Evolutionary conservation across 2,888 invertebrate species (phyloP), one percentile per base, ranked within the genome.

Genomic region (Euzophera pinguis): DNA sequence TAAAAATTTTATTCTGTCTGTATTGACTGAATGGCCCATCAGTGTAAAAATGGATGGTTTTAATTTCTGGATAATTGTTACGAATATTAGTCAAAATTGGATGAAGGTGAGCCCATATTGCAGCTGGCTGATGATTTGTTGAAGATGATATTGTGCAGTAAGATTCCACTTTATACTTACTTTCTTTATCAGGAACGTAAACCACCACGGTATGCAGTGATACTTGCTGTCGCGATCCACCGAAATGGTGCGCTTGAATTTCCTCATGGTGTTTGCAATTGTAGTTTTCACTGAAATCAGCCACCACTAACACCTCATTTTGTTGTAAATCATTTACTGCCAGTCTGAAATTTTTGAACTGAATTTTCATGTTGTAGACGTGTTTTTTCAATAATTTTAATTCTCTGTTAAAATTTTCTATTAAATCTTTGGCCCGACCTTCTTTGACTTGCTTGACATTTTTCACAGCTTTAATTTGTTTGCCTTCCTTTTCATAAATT

Each of bases 221-320:
- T 14, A 53, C 22, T 49, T 49, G 53, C 32, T 41, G 10, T 9
- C 54, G 35, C n/a, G 42, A 45, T 7, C 54, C 54, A 13, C 51
- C 54, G 48, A 54, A 54, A 52, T 53, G 53, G 32, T 38, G 45
- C 29, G 53, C 17, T 37, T 54, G 54, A 8, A 54, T 43, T 52
- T 54, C 55, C 38, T 42, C 29, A 16, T 27, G 1, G 43, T 39
- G 43, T 52, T 55, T 52, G 13, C 45, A 45, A 17, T 29, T 32
- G 10, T 52, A 52, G 27, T 55, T 52, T 32, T 54, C 43, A 13
- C 34, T 47, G 37, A 52, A 47, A 22, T 52, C 52, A 34, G 10
- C 34, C n/a, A n/a, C n/a, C n/a, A n/a, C n/a, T n/a, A n/a, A n/a
- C n/a, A n/a, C n/a, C n/a, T n/a, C n/a, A n/a, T n/a, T n/a, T n/a